A percentile compares a stretch with the other conserved stretches of the same genome.
phyloP scores from a whole-genome alignment of 1,140 invertebrate species.

The Triops cancriformis region DNA sequence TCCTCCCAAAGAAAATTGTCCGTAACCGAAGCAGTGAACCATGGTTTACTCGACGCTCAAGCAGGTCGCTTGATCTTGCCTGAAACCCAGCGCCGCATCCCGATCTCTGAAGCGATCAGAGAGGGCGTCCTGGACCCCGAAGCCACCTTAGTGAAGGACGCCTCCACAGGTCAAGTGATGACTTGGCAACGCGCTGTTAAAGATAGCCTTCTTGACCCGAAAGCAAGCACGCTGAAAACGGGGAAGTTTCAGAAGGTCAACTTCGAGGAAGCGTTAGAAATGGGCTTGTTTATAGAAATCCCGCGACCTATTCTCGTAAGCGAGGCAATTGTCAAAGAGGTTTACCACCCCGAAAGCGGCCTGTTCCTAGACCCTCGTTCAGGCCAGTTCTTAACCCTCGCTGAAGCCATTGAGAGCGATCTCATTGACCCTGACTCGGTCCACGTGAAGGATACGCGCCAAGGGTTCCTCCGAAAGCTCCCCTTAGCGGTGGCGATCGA shows the following conservation, averaged over 20 bases:
- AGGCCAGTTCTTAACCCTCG: slow-evolving; percentile 61
- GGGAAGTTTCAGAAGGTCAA: slow-evolving; percentile 58
- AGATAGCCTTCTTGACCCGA: slow-evolving; percentile 64
- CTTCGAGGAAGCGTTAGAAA: slow-evolving; percentile 75
- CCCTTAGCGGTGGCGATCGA: slow-evolving; percentile 65
- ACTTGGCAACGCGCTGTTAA: slow-evolving; percentile 74
- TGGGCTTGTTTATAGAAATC: slow-evolving; percentile 69
- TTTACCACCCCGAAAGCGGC: slow-evolving; percentile 64
- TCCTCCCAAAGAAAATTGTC: slow-evolving; percentile 71
- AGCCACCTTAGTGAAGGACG: slow-evolving; percentile 60
- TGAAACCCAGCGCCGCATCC: slow-evolving; percentile 61
- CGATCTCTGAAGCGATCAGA: slow-evolving; percentile 63
- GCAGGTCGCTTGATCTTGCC: slow-evolving; percentile 61
- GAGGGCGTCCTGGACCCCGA: slow-evolving; percentile 70
- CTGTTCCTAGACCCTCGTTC: slow-evolving; percentile 70
- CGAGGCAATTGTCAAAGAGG: slow-evolving; percentile 71
- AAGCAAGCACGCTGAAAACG: slow-evolving; percentile 54
- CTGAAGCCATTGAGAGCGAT: slow-evolving; percentile 61
- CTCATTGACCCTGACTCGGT: slow-evolving; percentile 74
- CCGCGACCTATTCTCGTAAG: slow-evolving; percentile 69
- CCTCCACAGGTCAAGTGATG: slow-evolving; percentile 56
- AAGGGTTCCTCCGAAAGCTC: slow-evolving; percentile 63
- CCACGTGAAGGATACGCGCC: slow-evolving; percentile 67
- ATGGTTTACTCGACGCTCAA: slow-evolving; percentile 65
- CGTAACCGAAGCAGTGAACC: slow-evolving; percentile 73